phyloP scores from a whole-genome alignment of 2,888 invertebrate species.

The Conchocele bisecta region DNA sequence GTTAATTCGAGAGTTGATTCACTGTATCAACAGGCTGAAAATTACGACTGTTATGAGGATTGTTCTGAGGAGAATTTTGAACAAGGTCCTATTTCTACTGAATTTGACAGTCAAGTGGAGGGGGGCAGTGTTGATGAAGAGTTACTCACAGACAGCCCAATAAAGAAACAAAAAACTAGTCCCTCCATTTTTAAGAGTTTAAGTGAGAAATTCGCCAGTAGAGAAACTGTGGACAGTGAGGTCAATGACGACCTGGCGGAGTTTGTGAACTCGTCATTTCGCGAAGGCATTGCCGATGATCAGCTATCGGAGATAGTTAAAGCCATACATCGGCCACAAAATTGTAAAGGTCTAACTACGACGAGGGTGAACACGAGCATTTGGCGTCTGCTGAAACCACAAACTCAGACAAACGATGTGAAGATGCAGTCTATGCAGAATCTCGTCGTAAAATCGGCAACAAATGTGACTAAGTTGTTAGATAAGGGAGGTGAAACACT shows the following conservation, averaged over 20 bases:
- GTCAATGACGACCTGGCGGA: conserved; percentile 5
- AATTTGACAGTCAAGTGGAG: too few species aligned
- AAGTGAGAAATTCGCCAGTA: conserved; percentile 6
- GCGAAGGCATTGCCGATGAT: conserved; percentile 12
- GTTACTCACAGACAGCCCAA: not conserved
- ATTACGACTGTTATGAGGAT: too few species aligned
- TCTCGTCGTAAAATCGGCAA: conserved; percentile 8
- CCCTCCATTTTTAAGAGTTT: conserved; percentile 6
- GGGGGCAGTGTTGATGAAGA: too few species aligned
- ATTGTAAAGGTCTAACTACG: conserved; percentile 9
- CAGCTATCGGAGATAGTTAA: conserved; percentile 7
- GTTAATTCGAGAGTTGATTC: too few species aligned
- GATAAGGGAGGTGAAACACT: not conserved
- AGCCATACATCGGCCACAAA: conserved; percentile 6
- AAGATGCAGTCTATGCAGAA: conserved; percentile 10
- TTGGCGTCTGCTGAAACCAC: conserved; percentile 14
- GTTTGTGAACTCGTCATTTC: conserved; percentile 8
- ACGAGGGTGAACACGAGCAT: conserved; percentile 12
- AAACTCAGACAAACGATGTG: conserved; percentile 11
- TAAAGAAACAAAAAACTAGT: conserved; percentile 1
- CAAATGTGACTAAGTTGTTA: conserved; percentile 3
- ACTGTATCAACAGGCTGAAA: too few species aligned
- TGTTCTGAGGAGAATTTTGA: too few species aligned
- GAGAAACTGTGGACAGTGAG: conserved; percentile 6
- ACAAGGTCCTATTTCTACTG: too few species aligned